Evolutionary conservation across 1,140 invertebrate species (phyloP).

Genomic region (Coptotermes formosanus): DNA sequence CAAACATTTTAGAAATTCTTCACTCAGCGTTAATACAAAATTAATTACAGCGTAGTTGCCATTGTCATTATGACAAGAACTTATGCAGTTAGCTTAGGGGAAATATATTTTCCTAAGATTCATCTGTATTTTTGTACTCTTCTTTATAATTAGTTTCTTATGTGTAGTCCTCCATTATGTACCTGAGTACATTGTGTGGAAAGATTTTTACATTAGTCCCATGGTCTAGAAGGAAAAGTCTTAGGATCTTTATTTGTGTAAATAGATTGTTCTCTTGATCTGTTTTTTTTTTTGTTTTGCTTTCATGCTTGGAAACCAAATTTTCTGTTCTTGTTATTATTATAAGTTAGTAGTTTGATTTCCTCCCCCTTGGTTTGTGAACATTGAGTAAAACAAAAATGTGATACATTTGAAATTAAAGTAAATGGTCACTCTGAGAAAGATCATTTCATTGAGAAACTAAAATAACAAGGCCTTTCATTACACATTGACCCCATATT

Average conservation of each 20-base stretch:
- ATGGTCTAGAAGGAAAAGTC: background rate
- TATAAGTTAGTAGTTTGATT: background rate
- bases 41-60: background rate
- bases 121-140: slow-evolving; percentile 32
- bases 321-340: background rate
- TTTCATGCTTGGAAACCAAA: background rate
- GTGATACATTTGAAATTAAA: slow-evolving; percentile 19
- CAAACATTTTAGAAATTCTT: background rate
- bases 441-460: slow-evolving; percentile 8
- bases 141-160: slow-evolving; percentile 24
- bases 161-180: slow-evolving; percentile 20
- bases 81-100: slow-evolving; percentile 4
- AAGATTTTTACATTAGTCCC: background rate
- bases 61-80: background rate
- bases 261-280: background rate
- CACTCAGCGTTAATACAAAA: background rate
- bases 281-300: background rate
- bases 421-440: slow-evolving; percentile 12
- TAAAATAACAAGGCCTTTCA: slow-evolving; percentile 16
- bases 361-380: background rate
- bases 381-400: slow-evolving; percentile 21
- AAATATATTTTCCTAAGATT: slow-evolving; percentile 27
- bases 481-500: background rate
- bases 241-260: background rate
- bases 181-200: slow-evolving; percentile 24